Conservation (phyloP, 2,797 vertebrate species). For the Emydoidea blandingii region DNA sequence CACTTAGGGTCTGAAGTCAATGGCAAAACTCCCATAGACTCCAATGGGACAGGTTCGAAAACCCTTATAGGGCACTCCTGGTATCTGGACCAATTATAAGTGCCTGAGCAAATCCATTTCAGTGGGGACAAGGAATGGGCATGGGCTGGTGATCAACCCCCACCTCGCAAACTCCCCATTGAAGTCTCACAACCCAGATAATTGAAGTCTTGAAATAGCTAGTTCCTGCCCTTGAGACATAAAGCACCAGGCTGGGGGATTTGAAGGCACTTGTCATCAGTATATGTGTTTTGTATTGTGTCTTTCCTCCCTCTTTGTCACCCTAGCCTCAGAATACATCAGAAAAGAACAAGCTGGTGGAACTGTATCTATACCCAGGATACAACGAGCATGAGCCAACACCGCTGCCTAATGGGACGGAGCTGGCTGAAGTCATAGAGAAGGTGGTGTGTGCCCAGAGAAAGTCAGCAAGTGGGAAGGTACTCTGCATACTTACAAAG, state of each 20-base stretch:
- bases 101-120: not conserved
- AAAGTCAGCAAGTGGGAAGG: constrained; percentile 67
- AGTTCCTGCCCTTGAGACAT: not conserved
- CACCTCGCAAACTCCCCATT: not conserved
- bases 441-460: constrained; percentile 75
- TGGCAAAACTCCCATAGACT: not conserved
- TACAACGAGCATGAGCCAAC: constrained; percentile 45
- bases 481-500: not conserved
- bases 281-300: not conserved
- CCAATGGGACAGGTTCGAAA: not conserved
- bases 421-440: constrained; percentile 62
- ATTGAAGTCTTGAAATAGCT: not conserved
- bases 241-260: not conserved
- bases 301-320: not conserved
- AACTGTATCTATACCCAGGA: constrained; percentile 69
- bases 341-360: constrained; percentile 65
- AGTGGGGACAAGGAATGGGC: not conserved
- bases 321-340: constrained; percentile 37
- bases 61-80: not conserved
- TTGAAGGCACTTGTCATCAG: not conserved
- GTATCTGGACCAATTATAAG: not conserved
- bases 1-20: not conserved
- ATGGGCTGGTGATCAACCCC: not conserved
- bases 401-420: constrained; percentile 66
- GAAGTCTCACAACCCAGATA: not conserved